Percentiles rank a stretch among this genome's conserved stretches.
Evolutionary conservation across 64 coral and sea anemone species (phyloP).

Genomic region (Pocillopora verrucosa): DNA sequence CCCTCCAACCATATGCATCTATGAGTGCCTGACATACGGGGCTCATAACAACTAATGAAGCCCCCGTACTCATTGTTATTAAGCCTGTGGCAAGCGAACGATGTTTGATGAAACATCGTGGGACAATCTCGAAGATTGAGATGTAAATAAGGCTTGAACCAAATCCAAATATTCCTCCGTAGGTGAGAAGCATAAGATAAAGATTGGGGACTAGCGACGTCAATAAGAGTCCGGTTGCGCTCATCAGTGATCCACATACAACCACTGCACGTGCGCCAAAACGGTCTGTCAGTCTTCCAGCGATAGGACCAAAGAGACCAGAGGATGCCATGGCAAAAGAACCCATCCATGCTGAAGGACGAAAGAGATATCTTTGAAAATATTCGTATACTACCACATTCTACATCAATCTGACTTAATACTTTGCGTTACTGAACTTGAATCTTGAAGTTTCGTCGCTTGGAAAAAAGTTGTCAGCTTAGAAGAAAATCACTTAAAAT

Average conservation of each 20-base stretch:
- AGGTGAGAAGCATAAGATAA: slow-evolving; percentile 46
- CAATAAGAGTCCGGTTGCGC: slow-evolving; percentile 28
- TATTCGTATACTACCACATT: too few relatives aligned
- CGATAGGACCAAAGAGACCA: slow-evolving; percentile 50
- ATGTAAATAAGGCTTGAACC: slow-evolving; percentile 56
- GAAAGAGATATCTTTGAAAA: neutral
- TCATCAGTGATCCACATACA: slow-evolving; percentile 31
- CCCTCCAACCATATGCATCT: slow-evolving; percentile 59
- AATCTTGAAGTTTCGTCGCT: too few relatives aligned
- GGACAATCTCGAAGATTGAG: slow-evolving; percentile 52
- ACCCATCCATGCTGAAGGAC: slow-evolving; percentile 52
- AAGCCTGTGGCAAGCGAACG: slow-evolving; percentile 50
- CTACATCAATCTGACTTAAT: too few relatives aligned
- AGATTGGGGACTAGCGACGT: slow-evolving; percentile 41
- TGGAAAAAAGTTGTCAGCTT: too few relatives aligned
- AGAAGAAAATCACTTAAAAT: too few relatives aligned
- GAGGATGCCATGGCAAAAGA: slow-evolving; percentile 30
- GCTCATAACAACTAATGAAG: slow-evolving; percentile 59
- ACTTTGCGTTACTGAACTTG: too few relatives aligned
- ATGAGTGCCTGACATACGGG: slow-evolving; percentile 39
- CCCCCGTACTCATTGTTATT: slow-evolving; percentile 52
- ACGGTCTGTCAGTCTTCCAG: slow-evolving; percentile 23
- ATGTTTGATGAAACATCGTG: slow-evolving; percentile 39
- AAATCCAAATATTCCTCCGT: slow-evolving; percentile 44
- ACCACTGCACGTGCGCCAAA: slow-evolving; percentile 44